Base-by-base conservation (phyloP, 2,888 invertebrate genomes). In the Pristionchus exspectatus region DNA sequence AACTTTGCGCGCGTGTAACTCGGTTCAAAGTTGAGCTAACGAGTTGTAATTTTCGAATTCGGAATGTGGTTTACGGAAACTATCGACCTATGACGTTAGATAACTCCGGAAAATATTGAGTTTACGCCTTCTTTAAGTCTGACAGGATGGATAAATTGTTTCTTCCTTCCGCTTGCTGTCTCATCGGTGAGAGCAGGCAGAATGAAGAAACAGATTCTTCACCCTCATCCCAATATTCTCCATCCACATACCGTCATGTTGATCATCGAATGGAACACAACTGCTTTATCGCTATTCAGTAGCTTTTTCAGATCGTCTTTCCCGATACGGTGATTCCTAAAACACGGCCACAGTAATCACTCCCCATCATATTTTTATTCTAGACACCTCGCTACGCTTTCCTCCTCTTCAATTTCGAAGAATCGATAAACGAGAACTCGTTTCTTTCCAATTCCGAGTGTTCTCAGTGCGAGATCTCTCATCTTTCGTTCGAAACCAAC, bases 371-470 rank as follows among this genome's bases (percentile, higher is more conserved):
- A 50, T 50, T 50, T 50, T 50, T 12, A 10, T n/a, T 12, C 9
- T 12, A 72, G 16, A 7, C n/a, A 72, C 50, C 38, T 69, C 44
- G 18, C 33, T 85, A n/a, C 63, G 30, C 63, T 63, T 33, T 81
- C 92, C 10, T 85, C 27, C n/a, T 90, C 81, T 21, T 87, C 72
- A 44, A 92, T 88, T 50, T 92, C 92, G 66, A 92, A 92, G 66
- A 92, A 91, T 10, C 92, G 89, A 84, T 92, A 92, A 21, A 92
- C 92, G 21, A 92, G 69, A 30, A 89, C 92, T 14, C 85, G 69
- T 63, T 92, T 92, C 83, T 88, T 69, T 33, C 90, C 90, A 24
- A 90, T 74, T 24, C 50, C 63, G 50, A 92, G 87, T 33, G 33
- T 56, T n/a, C 59, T 44, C 30, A 72, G 16, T 33, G 91, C 91